Evolutionary conservation across 2,888 invertebrate genomes (phyloP), one percentile per base, ranked within the genome.

Genomic region (Lamproptera curius): DNA sequence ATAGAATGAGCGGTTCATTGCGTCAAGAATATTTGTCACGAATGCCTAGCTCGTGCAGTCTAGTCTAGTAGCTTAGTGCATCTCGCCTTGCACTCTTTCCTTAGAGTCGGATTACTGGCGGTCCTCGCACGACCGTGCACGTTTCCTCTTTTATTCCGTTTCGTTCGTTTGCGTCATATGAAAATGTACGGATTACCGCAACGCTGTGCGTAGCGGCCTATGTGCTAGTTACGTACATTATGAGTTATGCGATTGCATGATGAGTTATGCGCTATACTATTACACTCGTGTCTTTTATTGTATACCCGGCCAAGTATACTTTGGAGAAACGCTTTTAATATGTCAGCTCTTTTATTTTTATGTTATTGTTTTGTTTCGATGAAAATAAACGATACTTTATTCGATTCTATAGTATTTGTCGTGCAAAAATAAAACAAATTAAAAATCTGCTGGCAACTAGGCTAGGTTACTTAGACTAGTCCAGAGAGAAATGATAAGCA

Each of bases 21-120:
- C 56, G 56, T 59, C 58, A 63, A 67, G 70, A 63, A 71, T 76
- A 72, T 79, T 78, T 73, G 70, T 76, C 70, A 67, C 64, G 63
- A 67, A 59, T 54, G 62, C 63, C 16, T 47, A 47, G 15, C 23
- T 45, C 40, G 9, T 34, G 34, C 38, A 16, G n/a, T 36, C 5
- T 33, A 41, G 28, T 20, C 4, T 6, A 20, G 6, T 20, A 20
- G 20, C n/a, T n/a, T 23, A 8, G 23, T 6, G 65, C 63, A 67
- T 62, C 63, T 62, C 58, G 60, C 54, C 55, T 58, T 53, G 55
- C 55, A 54, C 59, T 57, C 46, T 37, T 51, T 54, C 54, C 57
- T 54, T 50, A 52, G 56, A 59, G 57, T 59, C 57, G 59, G 59
- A 62, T 63, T 62, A 63, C 60, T 62, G 60, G 61, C 55, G 56